Base-by-base conservation (phyloP, 2,113 vertebrate genomes). In the Geococcyx californianus region DNA sequence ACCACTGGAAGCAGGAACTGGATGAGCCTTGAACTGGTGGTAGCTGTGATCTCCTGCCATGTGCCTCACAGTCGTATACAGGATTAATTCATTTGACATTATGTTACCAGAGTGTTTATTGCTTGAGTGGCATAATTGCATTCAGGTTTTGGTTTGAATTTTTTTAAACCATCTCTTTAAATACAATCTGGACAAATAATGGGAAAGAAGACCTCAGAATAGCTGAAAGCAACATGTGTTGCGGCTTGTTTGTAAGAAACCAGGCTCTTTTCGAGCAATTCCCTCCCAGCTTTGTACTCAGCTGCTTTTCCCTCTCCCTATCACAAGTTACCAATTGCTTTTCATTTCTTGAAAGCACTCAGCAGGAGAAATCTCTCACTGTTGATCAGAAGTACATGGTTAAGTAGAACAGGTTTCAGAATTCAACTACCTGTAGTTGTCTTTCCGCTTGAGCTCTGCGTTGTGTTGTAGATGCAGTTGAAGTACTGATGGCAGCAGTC, bases 81-180 rank as follows among this genome's bases (percentile, higher is more conserved):
- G 92, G 80, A 42, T 90, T 91, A 58, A 60, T 73, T 93, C 36
- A 33, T 74, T 63, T 68, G 68, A 23, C 20, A 7, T 80, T 13
- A 17, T 15, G 44, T 67, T 87, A 55, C 75, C 68, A 75, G 86
- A 60, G 54, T 23, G 73, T 62, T 83, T 45, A 21, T 25, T 85
- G 74, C 59, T n/a, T 72, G 44, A 62, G 44, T 44, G 42, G 38
- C 45, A 7, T 38, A 28, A 85, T 56, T 82, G 64, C 59, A 60
- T 76, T 87, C 87, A 28, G 40, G 6, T 7, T 16, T 74, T 75
- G 81, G 18, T 38, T 24, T 47, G 25, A 20, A 16, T 58, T 55
- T 91, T 93, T 95, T 76, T 36, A 67, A 93, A 75, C 19, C 29
- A 51, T 86, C 42, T 80, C 64, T 86, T 95, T 82, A 66, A 94